Conservation (phyloP, 2,888 invertebrate genomes). For the Cheilosia grossa region DNA sequence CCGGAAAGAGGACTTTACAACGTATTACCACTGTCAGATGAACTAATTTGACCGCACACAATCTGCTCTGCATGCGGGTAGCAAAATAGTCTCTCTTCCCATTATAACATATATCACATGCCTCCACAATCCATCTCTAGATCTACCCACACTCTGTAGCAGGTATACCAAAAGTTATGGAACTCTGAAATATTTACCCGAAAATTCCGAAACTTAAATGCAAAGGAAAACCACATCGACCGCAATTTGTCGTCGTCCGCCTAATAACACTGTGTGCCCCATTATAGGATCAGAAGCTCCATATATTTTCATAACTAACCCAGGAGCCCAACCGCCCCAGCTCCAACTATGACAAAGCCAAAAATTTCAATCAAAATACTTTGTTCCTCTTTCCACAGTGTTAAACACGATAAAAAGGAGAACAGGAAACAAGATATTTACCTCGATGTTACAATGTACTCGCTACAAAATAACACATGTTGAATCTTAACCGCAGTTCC, state of each 20-base stretch:
- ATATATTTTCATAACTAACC: constrained; percentile 20
- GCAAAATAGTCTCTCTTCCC: not conserved
- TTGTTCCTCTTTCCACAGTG: constrained; percentile 4
- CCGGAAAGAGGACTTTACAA: not conserved
- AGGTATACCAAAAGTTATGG: constrained; percentile 9
- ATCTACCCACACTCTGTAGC: not conserved
- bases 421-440: constrained; percentile 68
- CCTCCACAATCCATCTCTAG: not conserved
- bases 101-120: not conserved
- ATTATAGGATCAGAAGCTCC: not conserved
- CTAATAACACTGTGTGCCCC: constrained; percentile 2
- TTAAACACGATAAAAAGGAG: constrained; percentile 13
- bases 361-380: constrained; percentile 64
- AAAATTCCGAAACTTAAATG: constrained; percentile 48
- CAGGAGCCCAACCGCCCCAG: not conserved
- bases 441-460: constrained; percentile 40
- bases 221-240: constrained; percentile 61
- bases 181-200: constrained; percentile 24
- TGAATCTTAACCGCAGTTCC: constrained; percentile 66
- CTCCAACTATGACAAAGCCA: constrained; percentile 10
- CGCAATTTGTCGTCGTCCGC: constrained; percentile 53
- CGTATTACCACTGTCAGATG: constrained; percentile 6
- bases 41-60: constrained; percentile 29
- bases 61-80: constrained; percentile 1
- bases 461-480: constrained; percentile 63